A percentile compares a stretch with the other conserved stretches of the same genome.
Conservation (phyloP, 1,140 invertebrate species). For the Thereuonema tuberculata region DNA sequence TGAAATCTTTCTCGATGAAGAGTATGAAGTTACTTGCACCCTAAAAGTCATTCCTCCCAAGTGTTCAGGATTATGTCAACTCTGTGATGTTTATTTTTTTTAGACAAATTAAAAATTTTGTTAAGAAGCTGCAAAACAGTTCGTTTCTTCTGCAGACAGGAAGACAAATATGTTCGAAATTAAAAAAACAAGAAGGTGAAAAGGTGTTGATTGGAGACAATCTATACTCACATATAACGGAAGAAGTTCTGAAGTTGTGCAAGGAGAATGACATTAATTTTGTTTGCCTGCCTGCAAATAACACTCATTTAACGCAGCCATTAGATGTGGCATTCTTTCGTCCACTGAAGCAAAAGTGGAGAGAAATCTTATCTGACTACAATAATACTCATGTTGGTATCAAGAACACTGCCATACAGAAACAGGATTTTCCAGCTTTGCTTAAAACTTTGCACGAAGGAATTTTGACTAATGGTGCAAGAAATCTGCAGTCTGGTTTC, state of each 20-base stretch:
- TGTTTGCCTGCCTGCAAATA: conserved; percentile 28
- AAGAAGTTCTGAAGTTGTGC: conserved; percentile 24
- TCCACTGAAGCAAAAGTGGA: conserved; percentile 17
- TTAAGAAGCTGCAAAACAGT: no score
- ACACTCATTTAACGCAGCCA: conserved; percentile 18
- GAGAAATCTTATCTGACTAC: conserved; percentile 18
- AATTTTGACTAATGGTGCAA: conserved; percentile 26
- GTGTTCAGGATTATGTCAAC: no score
- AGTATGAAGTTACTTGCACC: no score
- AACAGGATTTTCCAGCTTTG: conserved; percentile 21
- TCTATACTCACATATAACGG: conserved; percentile 28
- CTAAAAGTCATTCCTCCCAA: no score
- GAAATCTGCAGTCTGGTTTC: no score
- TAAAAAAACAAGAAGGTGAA: conserved; percentile 19
- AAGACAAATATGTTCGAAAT: no score
- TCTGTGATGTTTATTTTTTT: no score
- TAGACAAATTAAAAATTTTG: no score
- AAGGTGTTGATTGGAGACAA: conserved; percentile 33
- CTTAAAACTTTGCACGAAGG: no score
- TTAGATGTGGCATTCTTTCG: conserved; percentile 20
- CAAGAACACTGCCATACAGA: conserved; percentile 19
- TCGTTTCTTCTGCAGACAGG: no score
- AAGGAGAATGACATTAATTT: conserved; percentile 28
- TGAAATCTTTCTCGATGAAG: no score
- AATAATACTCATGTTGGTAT: no score